These are phyloP conservation scores for Aplysia californica DNA, from an alignment of 1,140 invertebrate species.

Conservation along the genomic window DNA sequence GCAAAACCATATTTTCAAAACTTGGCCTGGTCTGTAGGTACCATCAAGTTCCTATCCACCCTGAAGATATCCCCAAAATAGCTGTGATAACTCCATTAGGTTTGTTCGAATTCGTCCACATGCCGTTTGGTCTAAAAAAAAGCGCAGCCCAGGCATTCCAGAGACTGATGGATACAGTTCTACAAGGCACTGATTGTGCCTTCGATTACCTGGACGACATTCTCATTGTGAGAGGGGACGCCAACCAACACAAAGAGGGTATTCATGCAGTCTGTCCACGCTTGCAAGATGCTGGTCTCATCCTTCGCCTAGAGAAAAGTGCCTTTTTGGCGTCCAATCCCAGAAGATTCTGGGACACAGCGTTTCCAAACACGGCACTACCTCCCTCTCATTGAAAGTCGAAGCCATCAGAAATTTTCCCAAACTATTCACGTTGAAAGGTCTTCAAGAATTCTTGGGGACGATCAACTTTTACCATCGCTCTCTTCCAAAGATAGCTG, in stretches of 20 bases:
- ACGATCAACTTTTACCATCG: constrained; percentile 43
- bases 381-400: background rate
- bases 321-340: background rate
- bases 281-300: background rate
- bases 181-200: background rate
- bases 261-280: background rate
- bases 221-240: background rate
- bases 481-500: background rate
- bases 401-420: constrained; percentile 39
- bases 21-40: background rate
- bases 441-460: constrained; percentile 62
- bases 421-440: constrained; percentile 48
- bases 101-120: background rate
- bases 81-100: background rate
- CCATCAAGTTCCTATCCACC: background rate
- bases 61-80: background rate
- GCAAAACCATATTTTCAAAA: constrained; percentile 5
- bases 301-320: background rate
- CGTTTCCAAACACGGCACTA: background rate
- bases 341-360: background rate
- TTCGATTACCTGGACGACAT: constrained; percentile 5
- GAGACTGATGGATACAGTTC: background rate
- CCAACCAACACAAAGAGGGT: constrained; percentile 41
- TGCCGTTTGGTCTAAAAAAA: constrained; percentile 9
- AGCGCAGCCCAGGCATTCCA: constrained; percentile 4